Evolutionary conservation across 2,888 invertebrate genomes (phyloP).

Genomic region (Hydrotaea cyrtoneurina): DNA sequence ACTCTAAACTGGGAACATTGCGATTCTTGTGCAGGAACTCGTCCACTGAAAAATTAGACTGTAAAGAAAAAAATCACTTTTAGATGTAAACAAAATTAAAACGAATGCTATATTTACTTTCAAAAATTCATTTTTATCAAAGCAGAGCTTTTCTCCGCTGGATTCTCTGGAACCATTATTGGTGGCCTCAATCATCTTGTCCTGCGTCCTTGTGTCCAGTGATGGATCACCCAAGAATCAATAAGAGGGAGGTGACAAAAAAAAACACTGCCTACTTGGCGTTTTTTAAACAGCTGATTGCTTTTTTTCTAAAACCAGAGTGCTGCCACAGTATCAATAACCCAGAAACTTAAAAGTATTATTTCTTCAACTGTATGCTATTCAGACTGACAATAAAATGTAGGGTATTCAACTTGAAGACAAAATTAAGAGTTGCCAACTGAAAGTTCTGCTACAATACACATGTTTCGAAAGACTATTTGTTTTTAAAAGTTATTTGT

Average conservation of each 20-base stretch:
- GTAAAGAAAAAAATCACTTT: slow-evolving; percentile 63
- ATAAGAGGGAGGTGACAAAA: too few species aligned
- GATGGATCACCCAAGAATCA: not conserved
- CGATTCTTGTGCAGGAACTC: slow-evolving; percentile 86
- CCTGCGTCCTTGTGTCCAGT: too few species aligned
- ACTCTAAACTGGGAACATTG: slow-evolving; percentile 83
- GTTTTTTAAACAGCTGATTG: not conserved
- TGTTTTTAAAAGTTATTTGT: too few species aligned
- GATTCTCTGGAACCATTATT: slow-evolving; percentile 14
- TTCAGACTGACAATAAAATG: too few species aligned
- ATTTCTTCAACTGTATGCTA: too few species aligned
- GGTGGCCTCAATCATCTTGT: slow-evolving; percentile 53
- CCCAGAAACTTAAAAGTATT: too few species aligned
- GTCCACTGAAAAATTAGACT: slow-evolving; percentile 96
- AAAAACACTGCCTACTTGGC: not conserved
- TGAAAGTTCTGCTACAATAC: too few species aligned
- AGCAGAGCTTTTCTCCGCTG: slow-evolving; percentile 72
- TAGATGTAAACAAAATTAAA: not conserved
- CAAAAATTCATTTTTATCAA: slow-evolving; percentile 80
- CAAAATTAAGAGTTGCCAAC: too few species aligned
- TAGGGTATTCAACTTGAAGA: too few species aligned
- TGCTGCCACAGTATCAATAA: too few species aligned
- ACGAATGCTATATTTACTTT: slow-evolving; percentile 76
- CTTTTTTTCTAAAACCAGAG: not conserved
- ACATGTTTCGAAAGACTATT: too few species aligned